Base-by-base conservation (phyloP, 2,888 invertebrate species). In the Lasioglossum figueresi region DNA sequence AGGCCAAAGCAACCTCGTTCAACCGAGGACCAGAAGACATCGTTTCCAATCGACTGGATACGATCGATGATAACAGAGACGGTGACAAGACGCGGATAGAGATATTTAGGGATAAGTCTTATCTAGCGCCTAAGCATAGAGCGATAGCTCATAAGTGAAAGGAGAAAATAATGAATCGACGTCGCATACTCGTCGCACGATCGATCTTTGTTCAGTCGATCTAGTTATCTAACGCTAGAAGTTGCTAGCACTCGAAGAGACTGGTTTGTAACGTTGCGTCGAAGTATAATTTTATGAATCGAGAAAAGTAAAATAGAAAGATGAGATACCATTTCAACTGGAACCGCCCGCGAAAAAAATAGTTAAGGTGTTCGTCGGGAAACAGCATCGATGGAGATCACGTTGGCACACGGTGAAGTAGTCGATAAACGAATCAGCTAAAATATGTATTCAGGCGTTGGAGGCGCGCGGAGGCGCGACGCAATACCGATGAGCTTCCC, bases 141-240 rank as follows among this genome's bases (percentile, higher is more conserved):
- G 63, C 31, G 31, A 19, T 63, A 63, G n/a, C 66, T 76, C 76
- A 59, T 31, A 27, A 66, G 31, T 59, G 23, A 63, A 76, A 66
- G 34, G 76, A 66, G 63, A 63, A 45, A 66, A 66, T 66, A 66
- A 45, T 66, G n/a, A 16, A 76, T 45, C 59, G 45, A n/a, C 63
- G 63, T 76, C n/a, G 27, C 23, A n/a, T 6, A 45, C 63, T 14
- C 43, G 63, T 76, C 76, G 63, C 59, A 40, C 56, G 45, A 72
- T 75, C 75, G 59, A 59, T 48, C 43, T 73, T 48, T 73, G 72
- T 48, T 73, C 45, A 23, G 48, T 34, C 23, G 66, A 37, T 34
- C 66, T 34, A 37, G 66, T 68, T 68, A 68, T 68, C 34, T 37
- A 68, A 68, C 63, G 0, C 27, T 63, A 8, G 31, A 63, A 31